Base-by-base conservation (phyloP, 2,888 invertebrate species). In the Eilema sororculum region DNA sequence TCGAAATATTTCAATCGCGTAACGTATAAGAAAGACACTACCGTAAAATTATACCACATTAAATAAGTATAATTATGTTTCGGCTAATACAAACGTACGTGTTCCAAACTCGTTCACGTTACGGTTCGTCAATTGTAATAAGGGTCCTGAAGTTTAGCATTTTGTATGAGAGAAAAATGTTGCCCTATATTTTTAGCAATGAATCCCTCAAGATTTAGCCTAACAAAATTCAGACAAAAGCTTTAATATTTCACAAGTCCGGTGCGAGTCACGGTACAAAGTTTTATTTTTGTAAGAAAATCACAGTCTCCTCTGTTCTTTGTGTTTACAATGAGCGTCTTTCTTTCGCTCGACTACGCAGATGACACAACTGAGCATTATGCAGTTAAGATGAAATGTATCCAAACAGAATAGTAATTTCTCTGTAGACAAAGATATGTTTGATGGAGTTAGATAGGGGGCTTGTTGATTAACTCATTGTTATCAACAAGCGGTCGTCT, bases 401-500 rank as follows among this genome's bases (percentile, higher is more conserved):
- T 65, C 13, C 22, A 56, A 30, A 30, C 22, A 30, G 13, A 30
- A 52, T 22, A 30, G 64, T 30, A 22, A 65, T 65, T 65, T 65
- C 56, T 65, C 65, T 65, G 57, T 33, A 22, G 16, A 83, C 81
- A 82, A 80, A 63, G 74, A 71, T 66, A 22, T 71, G 72, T 77
- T 78, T 75, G 69, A 81, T 79, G 58, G 64, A 81, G 76, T 74
- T 67, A 68, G 77, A 80, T 41, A 86, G 83, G 86, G 84, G 79
- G 80, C 79, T 77, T 79, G 84, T 80, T 86, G 85, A 88, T 87
- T 86, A 88, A 87, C 73, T 75, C 76, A 77, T 71, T 82, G 83
- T 89, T 87, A 87, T 88, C 88, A 85, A 84, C 84, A 88, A 84
- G 75, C 83, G 78, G 80, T 83, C 77, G 79, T 79, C 84, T 86